A percentile compares a stretch with the other conserved stretches of the same genome.
Evolutionary conservation across 2,113 vertebrate genomes (phyloP).

Genomic region (Aramus guarauna): DNA sequence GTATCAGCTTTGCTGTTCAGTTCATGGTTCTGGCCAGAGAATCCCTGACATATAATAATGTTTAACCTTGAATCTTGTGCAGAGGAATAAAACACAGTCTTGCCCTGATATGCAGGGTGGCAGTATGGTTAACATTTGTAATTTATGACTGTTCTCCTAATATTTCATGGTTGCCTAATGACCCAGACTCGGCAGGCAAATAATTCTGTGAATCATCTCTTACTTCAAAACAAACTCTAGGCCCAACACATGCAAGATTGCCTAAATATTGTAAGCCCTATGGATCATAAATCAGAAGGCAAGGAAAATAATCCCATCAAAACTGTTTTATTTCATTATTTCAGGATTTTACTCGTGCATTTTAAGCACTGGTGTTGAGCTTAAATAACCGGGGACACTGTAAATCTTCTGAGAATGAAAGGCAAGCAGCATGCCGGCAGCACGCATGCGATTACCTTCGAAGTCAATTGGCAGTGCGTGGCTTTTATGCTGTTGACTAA

Average conservation of each 20-base stretch:
- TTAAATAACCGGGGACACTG: neutral
- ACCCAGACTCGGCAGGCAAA: neutral
- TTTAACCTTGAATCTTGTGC: neutral
- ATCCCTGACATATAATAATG: neutral
- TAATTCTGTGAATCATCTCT: constrained; percentile 1
- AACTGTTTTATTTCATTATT: constrained; percentile 3
- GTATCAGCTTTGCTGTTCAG: neutral
- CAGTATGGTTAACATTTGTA: neutral
- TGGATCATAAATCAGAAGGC: constrained; percentile 18
- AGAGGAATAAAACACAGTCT: neutral
- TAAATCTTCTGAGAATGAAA: neutral
- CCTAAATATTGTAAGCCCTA: neutral
- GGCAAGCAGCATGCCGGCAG: neutral
- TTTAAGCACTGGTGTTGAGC: neutral
- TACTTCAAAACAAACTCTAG: neutral
- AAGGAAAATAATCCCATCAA: constrained; percentile 11
- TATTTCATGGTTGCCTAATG: neutral
- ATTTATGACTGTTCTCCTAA: neutral
- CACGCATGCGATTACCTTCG: neutral
- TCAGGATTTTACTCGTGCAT: neutral
- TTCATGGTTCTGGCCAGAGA: neutral
- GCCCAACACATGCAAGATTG: neutral
- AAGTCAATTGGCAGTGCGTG: neutral
- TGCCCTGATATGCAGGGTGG: neutral
- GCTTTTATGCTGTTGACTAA: neutral